Base-by-base conservation (phyloP, 1,140 invertebrate species). In the Apis dorsata region DNA sequence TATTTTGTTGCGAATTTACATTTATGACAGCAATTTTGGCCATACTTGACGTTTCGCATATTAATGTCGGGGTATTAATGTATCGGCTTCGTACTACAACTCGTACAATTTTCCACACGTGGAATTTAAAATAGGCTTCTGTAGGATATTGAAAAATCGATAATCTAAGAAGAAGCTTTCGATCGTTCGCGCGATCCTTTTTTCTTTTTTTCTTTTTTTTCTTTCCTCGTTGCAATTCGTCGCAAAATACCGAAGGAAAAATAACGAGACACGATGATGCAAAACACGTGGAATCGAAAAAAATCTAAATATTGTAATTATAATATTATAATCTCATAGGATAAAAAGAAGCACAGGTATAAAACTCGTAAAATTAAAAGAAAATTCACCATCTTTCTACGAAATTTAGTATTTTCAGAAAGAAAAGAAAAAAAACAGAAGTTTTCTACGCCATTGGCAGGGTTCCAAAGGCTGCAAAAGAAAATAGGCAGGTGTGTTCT, bases 401-500 rank as follows among this genome's bases (percentile, higher is more conserved):
- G 74, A 34, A 34, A 34, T 34, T 34, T 34, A 34, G 2, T 34
- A 34, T 34, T 34, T 34, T 34, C 34, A 57, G 55, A 19, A 19
- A 21, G 57, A 9, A 24, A 24, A 11, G 10, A 62, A n/a, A 12
- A 57, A 78, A 55, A 62, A 53, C 72, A 65, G 72, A 72, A 76
- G 77, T 49, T 21, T 75, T 62, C 69, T 49, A 77, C 70, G 74
- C 79, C 74, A 83, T 59, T 77, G 71, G 69, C 49, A 28, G 49
- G 24, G 34, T 44, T 44, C 57, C 34, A 34, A 34, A 51, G 57
- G 24, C 70, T 55, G 49, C 19, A 21, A 4, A 34, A 57, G 73
- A 21, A 85, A 80, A 88, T 59, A 65, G 92, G 93, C 93, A 94
- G 93, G 93, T 94, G 93, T 94, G 93, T 93, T 90, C 88, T 44